Conservation (phyloP, 23 tunicate species). For the Trididemnum nubilum region DNA sequence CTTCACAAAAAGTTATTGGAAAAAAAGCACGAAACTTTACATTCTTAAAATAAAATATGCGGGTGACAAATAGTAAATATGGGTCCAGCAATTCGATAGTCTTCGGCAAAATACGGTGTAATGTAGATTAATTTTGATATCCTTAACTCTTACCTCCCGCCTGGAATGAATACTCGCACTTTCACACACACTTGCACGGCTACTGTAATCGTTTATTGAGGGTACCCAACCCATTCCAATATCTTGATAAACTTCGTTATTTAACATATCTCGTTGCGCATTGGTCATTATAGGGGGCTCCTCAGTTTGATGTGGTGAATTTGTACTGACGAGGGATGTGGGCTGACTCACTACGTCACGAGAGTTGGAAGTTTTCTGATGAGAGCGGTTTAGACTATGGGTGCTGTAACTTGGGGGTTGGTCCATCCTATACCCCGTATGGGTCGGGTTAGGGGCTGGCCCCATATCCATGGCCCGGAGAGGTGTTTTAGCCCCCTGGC, state of each 20-base stretch:
- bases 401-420: not conserved
- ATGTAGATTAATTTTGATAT: no score
- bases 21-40: no score
- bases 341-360: not conserved
- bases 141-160: constrained; percentile 76
- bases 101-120: no score
- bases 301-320: not conserved
- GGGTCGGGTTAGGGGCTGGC: not conserved
- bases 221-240: constrained; percentile 92
- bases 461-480: no score
- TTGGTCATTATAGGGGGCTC: constrained; percentile 29
- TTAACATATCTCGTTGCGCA: constrained; percentile 44
- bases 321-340: not conserved
- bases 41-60: no score
- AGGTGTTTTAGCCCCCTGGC: not conserved
- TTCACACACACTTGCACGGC: constrained; percentile 89
- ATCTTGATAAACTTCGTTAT: constrained; percentile 79
- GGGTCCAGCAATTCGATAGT: no score
- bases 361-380: not conserved
- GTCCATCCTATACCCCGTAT: not conserved
- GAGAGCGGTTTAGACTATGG: not conserved
- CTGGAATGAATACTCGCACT: constrained; percentile 63
- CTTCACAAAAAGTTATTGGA: no score
- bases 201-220: constrained; percentile 78
- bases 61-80: no score